Percentiles rank a stretch among this genome's conserved stretches.
These are phyloP conservation scores for Nemapogon koenigi DNA, from an alignment of 2,888 invertebrate species.

Conservation along the genomic window DNA sequence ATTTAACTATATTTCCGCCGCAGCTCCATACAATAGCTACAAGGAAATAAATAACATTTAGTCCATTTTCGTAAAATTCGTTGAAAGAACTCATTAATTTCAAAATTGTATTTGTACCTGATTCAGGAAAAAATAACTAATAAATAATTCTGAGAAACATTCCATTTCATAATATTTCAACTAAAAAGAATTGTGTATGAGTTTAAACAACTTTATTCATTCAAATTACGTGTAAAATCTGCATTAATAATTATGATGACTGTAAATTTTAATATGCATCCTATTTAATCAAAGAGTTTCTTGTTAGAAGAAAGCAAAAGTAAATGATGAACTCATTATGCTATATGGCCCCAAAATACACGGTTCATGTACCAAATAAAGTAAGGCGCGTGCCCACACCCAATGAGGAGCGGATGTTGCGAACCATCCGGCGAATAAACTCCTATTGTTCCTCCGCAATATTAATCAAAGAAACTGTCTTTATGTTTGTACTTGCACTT, in stretches of 20 bases:
- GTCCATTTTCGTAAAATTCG: too few species aligned
- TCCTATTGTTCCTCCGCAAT: conserved; percentile 31
- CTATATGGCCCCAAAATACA: background rate
- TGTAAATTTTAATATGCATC: too few species aligned
- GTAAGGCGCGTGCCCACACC: conserved; percentile 19
- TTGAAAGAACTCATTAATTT: too few species aligned
- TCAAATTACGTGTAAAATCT: background rate
- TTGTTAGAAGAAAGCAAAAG: conserved; percentile 4
- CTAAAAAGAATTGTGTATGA: background rate
- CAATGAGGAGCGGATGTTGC: conserved; percentile 36
- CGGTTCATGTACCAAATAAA: conserved; percentile 1
- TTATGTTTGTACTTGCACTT: conserved; percentile 18
- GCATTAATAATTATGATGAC: too few species aligned
- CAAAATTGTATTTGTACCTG: too few species aligned
- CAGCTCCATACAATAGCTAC: too few species aligned
- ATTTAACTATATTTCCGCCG: too few species aligned
- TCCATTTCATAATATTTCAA: background rate
- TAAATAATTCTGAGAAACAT: too few species aligned
- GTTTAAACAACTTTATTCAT: background rate
- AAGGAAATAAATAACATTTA: too few species aligned
- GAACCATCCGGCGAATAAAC: conserved; percentile 15
- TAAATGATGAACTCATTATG: conserved; percentile 2
- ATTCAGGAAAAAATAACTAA: too few species aligned
- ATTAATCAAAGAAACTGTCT: conserved; percentile 30
- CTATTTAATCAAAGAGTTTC: background rate